phyloP scores from a whole-genome alignment of 1,140 invertebrate genomes.

The Drosophila sp. region DNA sequence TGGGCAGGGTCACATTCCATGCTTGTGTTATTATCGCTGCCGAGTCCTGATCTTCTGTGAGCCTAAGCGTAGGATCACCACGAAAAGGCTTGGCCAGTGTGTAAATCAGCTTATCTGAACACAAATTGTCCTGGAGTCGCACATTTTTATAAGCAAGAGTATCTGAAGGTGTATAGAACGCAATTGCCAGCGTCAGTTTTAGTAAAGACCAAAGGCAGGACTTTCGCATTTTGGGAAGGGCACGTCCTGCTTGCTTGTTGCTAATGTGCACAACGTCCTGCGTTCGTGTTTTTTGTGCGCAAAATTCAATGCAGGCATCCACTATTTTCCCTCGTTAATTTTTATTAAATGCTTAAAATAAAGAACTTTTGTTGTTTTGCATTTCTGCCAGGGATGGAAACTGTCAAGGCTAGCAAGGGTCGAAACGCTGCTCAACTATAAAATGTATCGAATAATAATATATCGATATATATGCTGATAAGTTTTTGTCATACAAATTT shows the following conservation, averaged over 20 bases:
- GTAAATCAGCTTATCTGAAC: slow-evolving; percentile 70
- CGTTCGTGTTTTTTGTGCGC: slow-evolving; percentile 20
- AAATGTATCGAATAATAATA: neutral
- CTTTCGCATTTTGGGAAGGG: slow-evolving; percentile 38
- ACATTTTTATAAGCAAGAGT: slow-evolving; percentile 47
- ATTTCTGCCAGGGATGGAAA: slow-evolving; percentile 39
- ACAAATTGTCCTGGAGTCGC: slow-evolving; percentile 72
- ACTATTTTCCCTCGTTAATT: slow-evolving; percentile 30
- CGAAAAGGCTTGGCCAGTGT: slow-evolving; percentile 69
- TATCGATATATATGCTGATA: neutral
- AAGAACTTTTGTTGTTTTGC: slow-evolving; percentile 51
- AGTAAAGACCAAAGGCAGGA: slow-evolving; percentile 37
- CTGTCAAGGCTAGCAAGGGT: slow-evolving; percentile 25
- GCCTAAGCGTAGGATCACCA: slow-evolving; percentile 67
- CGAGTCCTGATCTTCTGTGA: slow-evolving; percentile 78
- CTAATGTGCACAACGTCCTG: slow-evolving; percentile 9
- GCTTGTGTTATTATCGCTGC: slow-evolving; percentile 74
- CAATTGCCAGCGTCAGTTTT: slow-evolving; percentile 41
- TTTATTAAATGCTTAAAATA: slow-evolving; percentile 19
- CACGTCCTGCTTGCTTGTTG: slow-evolving; percentile 38
- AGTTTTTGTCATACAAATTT: neutral
- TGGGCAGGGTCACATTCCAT: slow-evolving; percentile 75
- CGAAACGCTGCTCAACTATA: neutral
- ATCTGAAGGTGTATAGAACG: slow-evolving; percentile 27
- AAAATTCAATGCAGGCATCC: slow-evolving; percentile 18